phyloP scores from a whole-genome alignment of 2,797 vertebrate species.

The Acanthopagrus latus region DNA sequence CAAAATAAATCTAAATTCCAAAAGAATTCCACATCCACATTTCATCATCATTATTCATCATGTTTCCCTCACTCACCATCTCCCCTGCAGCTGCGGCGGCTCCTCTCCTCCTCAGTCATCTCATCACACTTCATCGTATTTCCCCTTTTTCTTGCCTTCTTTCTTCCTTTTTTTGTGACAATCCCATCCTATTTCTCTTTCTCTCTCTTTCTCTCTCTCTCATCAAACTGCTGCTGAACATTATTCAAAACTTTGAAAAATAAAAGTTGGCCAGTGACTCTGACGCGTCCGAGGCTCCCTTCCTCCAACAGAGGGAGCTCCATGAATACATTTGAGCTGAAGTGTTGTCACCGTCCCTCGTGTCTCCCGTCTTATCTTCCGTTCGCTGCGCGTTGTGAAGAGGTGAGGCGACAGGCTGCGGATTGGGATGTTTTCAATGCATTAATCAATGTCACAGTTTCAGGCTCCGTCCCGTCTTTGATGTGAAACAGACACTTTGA shows the following conservation, averaged over 20 bases:
- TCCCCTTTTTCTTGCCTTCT: not conserved
- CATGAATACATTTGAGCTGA: slow-evolving; percentile 67
- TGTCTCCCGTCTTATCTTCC: slow-evolving; percentile 61
- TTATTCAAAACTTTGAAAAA: not conserved
- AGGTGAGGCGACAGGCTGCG: slow-evolving; percentile 77
- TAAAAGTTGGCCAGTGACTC: not conserved
- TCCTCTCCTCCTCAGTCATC: too few relatives aligned
- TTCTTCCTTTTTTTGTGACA: not conserved
- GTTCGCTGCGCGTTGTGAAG: slow-evolving; percentile 70
- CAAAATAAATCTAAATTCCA: too few relatives aligned
- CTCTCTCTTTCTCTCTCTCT: too few relatives aligned
- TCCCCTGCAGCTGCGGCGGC: not conserved
- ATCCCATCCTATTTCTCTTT: not conserved
- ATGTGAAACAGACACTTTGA: slow-evolving; percentile 85
- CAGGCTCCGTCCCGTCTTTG: slow-evolving; percentile 79
- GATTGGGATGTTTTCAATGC: slow-evolving; percentile 78
- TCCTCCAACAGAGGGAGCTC: slow-evolving; percentile 82
- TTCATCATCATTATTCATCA: not conserved
- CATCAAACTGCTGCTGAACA: slow-evolving; percentile 12
- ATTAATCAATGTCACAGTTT: slow-evolving; percentile 86
- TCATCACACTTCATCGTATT: not conserved
- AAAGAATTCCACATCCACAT: not conserved
- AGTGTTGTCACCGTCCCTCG: slow-evolving; percentile 34
- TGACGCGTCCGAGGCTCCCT: not conserved
- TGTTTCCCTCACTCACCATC: slow-evolving; percentile 34